A percentile compares a stretch with the other conserved stretches of the same genome.
phyloP scores from a whole-genome alignment of 23 tunicate genomes.

The Trididemnum clinides region DNA sequence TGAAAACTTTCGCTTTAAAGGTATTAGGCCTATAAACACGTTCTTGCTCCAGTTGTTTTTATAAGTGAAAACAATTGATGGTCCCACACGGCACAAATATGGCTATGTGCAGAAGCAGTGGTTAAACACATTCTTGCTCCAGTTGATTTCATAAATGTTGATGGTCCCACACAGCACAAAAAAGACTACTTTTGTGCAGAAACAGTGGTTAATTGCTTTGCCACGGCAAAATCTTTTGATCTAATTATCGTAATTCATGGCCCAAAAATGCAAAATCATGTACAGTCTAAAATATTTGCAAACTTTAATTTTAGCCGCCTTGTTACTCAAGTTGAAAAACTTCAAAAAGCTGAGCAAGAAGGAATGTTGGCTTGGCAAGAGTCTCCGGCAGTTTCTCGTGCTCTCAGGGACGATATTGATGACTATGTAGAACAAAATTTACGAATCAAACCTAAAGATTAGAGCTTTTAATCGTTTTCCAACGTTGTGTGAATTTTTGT shows the following conservation, averaged over 20 bases:
- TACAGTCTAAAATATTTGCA: background rate
- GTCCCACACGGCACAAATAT: too few relatives aligned
- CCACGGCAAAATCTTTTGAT: background rate
- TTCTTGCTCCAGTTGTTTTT: too few relatives aligned
- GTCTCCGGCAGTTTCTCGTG: constrained; percentile 14
- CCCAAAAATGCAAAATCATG: background rate
- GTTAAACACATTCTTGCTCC: too few relatives aligned
- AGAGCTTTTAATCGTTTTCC: background rate
- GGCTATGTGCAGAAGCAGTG: too few relatives aligned
- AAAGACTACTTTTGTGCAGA: background rate
- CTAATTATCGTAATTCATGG: background rate
- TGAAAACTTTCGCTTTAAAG: too few relatives aligned
- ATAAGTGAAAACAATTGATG: too few relatives aligned
- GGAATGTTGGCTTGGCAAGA: constrained; percentile 36
- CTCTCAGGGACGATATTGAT: constrained; percentile 24
- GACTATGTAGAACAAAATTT: constrained; percentile 45
- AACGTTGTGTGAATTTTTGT: background rate
- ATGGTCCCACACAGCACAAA: too few relatives aligned
- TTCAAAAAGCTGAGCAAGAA: constrained; percentile 29
- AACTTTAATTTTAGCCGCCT: constrained; percentile 29
- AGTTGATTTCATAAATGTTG: too few relatives aligned
- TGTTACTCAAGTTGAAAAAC: constrained; percentile 21
- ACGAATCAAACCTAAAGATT: background rate
- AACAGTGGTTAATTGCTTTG: background rate
- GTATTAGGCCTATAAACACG: too few relatives aligned